A percentile compares a stretch with the other conserved stretches of the same genome.
Evolutionary conservation across 2,888 invertebrate species (phyloP).

Genomic region (Parnassius glacialis): DNA sequence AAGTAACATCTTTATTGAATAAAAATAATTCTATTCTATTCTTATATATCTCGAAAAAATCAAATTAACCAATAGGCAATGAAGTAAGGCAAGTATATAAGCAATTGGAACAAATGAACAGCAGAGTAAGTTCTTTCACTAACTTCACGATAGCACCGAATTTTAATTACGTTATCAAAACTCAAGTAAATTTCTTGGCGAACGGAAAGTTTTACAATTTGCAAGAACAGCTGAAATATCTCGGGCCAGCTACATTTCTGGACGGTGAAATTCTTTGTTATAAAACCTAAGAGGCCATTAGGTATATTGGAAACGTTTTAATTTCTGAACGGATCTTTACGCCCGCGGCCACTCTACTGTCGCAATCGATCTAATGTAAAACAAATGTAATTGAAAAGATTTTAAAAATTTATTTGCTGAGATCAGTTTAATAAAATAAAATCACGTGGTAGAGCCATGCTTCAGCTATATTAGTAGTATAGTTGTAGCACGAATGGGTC

Average conservation of each 20-base stretch:
- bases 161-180: constrained; percentile 37
- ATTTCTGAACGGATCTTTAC: constrained; percentile 37
- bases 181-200: constrained; percentile 22
- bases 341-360: constrained; percentile 32
- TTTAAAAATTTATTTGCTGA: too few species aligned
- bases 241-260: constrained; percentile 27
- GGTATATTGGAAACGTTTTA: constrained; percentile 44
- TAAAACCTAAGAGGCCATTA: constrained; percentile 46
- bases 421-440: too few species aligned
- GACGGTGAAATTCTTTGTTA: constrained; percentile 42
- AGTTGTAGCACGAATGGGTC: too few species aligned
- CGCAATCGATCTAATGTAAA: constrained; percentile 33
- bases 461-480: too few species aligned
- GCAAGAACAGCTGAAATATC: constrained; percentile 34
- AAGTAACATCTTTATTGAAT: too few species aligned
- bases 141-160: constrained; percentile 13
- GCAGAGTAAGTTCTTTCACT: constrained; percentile 6
- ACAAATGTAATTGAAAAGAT: constrained; percentile 39
- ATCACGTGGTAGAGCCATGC: too few species aligned
- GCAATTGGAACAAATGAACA: constrained; percentile 17
- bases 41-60: constrained; percentile 2
- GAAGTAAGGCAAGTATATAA: not conserved
- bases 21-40: not conserved
- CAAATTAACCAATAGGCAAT: constrained; percentile 3
- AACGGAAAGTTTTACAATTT: constrained; percentile 40